Evolutionary conservation across 2,113 vertebrate species (phyloP).

Genomic region (Lepus timidus): DNA sequence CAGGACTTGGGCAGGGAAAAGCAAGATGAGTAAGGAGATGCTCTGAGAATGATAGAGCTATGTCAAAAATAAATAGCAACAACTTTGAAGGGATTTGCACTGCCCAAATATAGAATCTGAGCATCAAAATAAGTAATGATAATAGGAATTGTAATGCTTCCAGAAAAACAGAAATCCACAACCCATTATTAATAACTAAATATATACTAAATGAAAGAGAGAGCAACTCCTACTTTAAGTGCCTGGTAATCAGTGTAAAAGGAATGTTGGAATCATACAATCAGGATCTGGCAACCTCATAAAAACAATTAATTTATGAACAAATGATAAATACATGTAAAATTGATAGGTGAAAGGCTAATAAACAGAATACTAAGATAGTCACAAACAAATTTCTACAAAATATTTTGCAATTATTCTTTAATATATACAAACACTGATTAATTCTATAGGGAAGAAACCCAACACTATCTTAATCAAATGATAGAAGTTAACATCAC

Average conservation of each 20-base stretch:
- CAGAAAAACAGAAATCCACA: background rate
- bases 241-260: background rate
- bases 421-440: background rate
- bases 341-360: background rate
- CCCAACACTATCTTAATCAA: background rate
- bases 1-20: background rate
- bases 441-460: conserved; percentile 14
- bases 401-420: background rate
- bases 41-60: background rate
- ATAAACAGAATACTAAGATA: background rate
- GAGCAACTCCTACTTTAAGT: background rate
- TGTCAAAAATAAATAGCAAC: background rate
- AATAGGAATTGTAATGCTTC: background rate
- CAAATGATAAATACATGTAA: background rate
- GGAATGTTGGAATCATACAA: background rate
- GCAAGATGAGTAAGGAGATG: background rate
- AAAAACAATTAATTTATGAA: background rate
- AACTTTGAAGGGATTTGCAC: background rate
- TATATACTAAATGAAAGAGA: background rate
- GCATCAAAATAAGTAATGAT: background rate
- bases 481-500: background rate
- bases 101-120: background rate
- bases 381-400: background rate
- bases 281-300: background rate
- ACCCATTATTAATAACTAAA: background rate